Evolutionary conservation across 2,113 vertebrate species (phyloP).

Genomic region (Calyptomena viridis): DNA sequence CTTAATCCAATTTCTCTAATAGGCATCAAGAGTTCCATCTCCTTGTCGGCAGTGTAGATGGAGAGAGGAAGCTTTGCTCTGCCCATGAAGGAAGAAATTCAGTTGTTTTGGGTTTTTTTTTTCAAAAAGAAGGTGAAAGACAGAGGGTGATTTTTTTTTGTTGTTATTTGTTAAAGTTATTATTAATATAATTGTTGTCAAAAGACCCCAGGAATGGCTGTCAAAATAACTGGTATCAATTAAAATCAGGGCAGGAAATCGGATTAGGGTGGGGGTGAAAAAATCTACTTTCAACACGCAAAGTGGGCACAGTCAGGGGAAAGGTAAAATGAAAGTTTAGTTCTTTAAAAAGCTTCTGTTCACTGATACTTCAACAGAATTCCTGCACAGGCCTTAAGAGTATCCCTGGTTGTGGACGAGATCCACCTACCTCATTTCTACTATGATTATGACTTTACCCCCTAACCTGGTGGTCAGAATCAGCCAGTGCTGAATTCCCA

Average conservation of each 20-base stretch:
- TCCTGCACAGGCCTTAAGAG: background rate
- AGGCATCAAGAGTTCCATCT: background rate
- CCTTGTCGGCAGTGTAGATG: background rate
- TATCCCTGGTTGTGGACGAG: background rate
- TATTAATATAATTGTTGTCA: background rate
- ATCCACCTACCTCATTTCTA: background rate
- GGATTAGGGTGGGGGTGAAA: background rate
- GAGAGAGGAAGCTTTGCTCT: background rate
- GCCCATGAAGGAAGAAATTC: background rate
- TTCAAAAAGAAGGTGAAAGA: background rate
- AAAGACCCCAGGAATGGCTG: background rate
- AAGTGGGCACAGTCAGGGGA: background rate
- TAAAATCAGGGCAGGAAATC: background rate
- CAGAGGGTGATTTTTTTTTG: background rate
- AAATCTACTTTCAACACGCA: background rate
- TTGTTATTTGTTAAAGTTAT: background rate
- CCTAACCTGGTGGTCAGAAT: background rate
- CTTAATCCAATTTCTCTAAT: conserved; percentile 57
- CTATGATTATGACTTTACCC: background rate
- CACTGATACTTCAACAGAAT: background rate
- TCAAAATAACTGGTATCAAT: background rate
- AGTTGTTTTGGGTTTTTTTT: background rate
- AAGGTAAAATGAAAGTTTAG: background rate
- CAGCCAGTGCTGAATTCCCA: background rate
- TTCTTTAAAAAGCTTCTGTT: background rate